Conservation (phyloP, 2,888 invertebrate species). For the Drosophila quinaria region DNA sequence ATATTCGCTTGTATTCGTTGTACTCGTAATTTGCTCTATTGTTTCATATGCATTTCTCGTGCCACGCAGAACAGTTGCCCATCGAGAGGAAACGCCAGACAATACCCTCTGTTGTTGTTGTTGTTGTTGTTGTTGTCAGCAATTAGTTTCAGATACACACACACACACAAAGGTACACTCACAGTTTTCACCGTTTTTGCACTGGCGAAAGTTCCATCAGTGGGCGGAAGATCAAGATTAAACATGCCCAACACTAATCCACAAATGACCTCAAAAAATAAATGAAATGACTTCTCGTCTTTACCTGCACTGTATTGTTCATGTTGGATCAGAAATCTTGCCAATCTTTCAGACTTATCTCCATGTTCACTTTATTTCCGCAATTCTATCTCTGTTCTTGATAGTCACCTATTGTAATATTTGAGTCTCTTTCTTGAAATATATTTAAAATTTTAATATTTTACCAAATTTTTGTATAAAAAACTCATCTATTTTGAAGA, state of each 20-base stretch:
- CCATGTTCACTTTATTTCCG: constrained; percentile 5
- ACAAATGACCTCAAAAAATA: constrained; percentile 5
- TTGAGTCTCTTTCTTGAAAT: no score
- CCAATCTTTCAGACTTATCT: background rate
- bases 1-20: constrained; percentile 14
- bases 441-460: no score
- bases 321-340: background rate
- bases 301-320: background rate
- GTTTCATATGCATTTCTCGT: constrained; percentile 62
- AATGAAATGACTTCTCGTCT: constrained; percentile 7
- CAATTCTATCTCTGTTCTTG: background rate
- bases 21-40: constrained; percentile 54
- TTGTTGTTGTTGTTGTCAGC: constrained; percentile 41
- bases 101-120: constrained; percentile 48
- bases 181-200: constrained; percentile 43
- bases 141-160: constrained; percentile 59
- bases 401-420: background rate
- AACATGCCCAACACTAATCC: constrained; percentile 42
- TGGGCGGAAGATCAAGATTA: constrained; percentile 47
- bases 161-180: constrained; percentile 22
- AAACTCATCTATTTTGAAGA: no score
- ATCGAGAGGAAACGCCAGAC: constrained; percentile 56
- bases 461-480: no score
- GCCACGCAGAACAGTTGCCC: constrained; percentile 41
- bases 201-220: constrained; percentile 55